Percentiles rank a stretch among this genome's conserved stretches.
phyloP scores from a whole-genome alignment of 2,797 vertebrate genomes.

The Limnodromus scolopaceus region DNA sequence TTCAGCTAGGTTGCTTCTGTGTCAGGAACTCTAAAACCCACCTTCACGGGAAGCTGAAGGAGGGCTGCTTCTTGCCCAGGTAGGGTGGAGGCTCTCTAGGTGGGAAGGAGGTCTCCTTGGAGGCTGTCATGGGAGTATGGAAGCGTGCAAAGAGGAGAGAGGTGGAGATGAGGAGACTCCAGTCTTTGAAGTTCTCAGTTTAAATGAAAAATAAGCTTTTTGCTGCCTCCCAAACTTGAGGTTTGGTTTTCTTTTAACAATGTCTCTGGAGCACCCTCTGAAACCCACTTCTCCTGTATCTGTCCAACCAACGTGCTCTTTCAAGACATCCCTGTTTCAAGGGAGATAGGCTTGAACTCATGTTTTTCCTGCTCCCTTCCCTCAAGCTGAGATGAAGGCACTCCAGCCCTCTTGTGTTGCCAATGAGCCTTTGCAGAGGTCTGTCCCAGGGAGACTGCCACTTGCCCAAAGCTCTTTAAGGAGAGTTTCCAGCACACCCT shows the following conservation, averaged over 20 bases:
- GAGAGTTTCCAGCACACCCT: neutral
- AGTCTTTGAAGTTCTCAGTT: constrained; percentile 23
- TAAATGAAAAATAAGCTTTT: constrained; percentile 22
- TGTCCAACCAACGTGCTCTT: neutral
- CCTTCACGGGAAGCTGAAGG: neutral
- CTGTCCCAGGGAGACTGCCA: neutral
- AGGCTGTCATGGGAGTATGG: neutral
- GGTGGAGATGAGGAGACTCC: neutral
- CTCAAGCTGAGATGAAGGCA: neutral
- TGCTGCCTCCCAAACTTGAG: neutral
- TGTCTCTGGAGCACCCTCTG: constrained; percentile 15
- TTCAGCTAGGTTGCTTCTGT: neutral
- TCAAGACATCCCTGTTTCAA: neutral
- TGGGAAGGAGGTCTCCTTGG: neutral
- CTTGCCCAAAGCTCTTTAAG: neutral
- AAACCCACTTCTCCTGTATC: neutral
- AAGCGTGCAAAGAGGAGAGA: neutral
- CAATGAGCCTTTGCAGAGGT: neutral
- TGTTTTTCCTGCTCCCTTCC: neutral
- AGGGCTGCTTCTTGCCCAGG: neutral
- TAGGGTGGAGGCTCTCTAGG: neutral
- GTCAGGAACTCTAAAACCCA: neutral
- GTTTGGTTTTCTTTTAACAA: neutral
- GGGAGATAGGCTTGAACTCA: neutral
- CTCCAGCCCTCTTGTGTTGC: neutral